phyloP scores from a whole-genome alignment of 1,140 invertebrate genomes.

The Aphelinus atriplicis region DNA sequence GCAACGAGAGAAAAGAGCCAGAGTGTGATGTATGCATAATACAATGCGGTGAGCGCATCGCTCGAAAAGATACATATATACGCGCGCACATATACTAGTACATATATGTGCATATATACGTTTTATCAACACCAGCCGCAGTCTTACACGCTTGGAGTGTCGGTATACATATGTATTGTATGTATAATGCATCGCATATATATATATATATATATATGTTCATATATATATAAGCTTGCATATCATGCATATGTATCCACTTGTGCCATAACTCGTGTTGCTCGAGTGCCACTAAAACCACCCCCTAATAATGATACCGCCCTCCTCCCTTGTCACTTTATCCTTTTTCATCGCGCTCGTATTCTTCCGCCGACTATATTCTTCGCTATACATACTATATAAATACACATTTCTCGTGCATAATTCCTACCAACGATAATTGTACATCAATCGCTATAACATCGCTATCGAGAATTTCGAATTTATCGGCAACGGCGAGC shows the following conservation, averaged over 20 bases:
- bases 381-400: too few relatives aligned
- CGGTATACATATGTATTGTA: slow-evolving; percentile 50
- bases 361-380: neutral
- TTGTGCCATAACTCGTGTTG: slow-evolving; percentile 35
- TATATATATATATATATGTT: neutral
- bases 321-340: slow-evolving; percentile 14
- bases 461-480: too few relatives aligned
- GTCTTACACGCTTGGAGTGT: slow-evolving; percentile 61
- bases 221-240: slow-evolving; percentile 18
- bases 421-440: too few relatives aligned
- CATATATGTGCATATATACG: slow-evolving; percentile 50
- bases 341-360: neutral
- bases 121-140: slow-evolving; percentile 49
- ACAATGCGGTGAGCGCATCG: slow-evolving; percentile 25
- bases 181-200: slow-evolving; percentile 37
- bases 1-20: neutral
- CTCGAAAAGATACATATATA: slow-evolving; percentile 42
- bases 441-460: too few relatives aligned
- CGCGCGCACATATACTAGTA: slow-evolving; percentile 44
- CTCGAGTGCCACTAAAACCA: slow-evolving; percentile 52
- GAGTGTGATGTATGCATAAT: slow-evolving; percentile 6
- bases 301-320: slow-evolving; percentile 43
- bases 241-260: slow-evolving; percentile 39
- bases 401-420: too few relatives aligned
- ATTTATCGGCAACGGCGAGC: too few relatives aligned